These are phyloP conservation scores for Trissolcus basalis DNA, from an alignment of 1,140 invertebrate genomes.

Conservation along the genomic window DNA sequence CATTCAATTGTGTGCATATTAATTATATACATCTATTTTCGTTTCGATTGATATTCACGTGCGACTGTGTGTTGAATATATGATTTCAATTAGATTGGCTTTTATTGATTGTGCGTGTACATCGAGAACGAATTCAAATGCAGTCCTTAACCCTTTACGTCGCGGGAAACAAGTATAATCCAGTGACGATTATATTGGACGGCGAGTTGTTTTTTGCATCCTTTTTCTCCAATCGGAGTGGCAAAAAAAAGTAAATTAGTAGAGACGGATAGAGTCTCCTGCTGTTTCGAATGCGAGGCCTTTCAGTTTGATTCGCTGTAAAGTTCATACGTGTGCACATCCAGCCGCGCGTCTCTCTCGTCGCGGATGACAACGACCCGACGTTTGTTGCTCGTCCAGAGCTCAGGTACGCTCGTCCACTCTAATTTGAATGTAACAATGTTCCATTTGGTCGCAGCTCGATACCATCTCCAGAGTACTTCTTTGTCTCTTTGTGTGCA, in stretches of 20 bases:
- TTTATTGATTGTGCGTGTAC: too few relatives aligned
- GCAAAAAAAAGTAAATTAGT: slow-evolving; percentile 31
- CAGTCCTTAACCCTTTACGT: too few relatives aligned
- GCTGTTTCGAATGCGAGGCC: slow-evolving; percentile 39
- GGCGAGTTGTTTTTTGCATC: slow-evolving; percentile 11
- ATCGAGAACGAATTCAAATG: too few relatives aligned
- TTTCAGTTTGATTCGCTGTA: slow-evolving; percentile 31
- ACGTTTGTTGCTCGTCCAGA: slow-evolving; percentile 58
- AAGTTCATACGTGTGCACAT: slow-evolving; percentile 25
- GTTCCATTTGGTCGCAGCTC: slow-evolving; percentile 73
- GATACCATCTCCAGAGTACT: slow-evolving; percentile 71
- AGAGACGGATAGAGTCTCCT: slow-evolving; percentile 37
- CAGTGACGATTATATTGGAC: slow-evolving; percentile 15
- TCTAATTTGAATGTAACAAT: slow-evolving; percentile 78
- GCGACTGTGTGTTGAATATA: too few relatives aligned
- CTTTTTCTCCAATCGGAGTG: slow-evolving; percentile 14
- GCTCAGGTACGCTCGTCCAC: slow-evolving; percentile 72
- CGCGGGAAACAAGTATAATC: too few relatives aligned
- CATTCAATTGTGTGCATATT: too few relatives aligned
- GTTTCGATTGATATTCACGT: too few relatives aligned
- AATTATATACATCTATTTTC: too few relatives aligned
- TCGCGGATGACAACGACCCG: slow-evolving; percentile 65
- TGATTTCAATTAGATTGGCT: too few relatives aligned
- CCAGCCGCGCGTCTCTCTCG: slow-evolving; percentile 22
- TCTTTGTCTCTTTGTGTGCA: slow-evolving; percentile 32